A percentile compares a stretch with the other conserved stretches of the same genome.
Evolutionary conservation across 64 coral and sea anemone species (phyloP).

Genomic region (Montipora sp.): DNA sequence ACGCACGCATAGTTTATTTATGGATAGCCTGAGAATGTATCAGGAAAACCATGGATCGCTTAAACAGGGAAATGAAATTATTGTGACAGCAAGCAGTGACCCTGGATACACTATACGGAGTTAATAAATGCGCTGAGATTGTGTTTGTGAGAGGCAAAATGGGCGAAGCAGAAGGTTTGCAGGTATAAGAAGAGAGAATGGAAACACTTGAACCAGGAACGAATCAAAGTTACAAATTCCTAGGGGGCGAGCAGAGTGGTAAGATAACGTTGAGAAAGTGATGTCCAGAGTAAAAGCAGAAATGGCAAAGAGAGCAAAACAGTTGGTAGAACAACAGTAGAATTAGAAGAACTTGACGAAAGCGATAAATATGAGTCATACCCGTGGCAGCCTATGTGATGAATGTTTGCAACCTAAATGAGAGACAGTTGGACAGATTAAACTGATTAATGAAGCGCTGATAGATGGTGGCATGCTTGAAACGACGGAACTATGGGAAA

Average conservation of each 20-base stretch:
- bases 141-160: conserved; percentile 45
- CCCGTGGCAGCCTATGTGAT: conserved; percentile 59
- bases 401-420: conserved; percentile 63
- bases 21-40: conserved; percentile 42
- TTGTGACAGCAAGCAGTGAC: conserved; percentile 34
- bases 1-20: conserved; percentile 44
- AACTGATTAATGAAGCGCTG: conserved; percentile 47
- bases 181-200: conserved; percentile 18
- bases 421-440: conserved; percentile 30
- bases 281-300: conserved; percentile 25
- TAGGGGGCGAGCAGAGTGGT: conserved; percentile 22
- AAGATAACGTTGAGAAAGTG: conserved; percentile 3
- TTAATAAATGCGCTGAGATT: neutral
- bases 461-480: conserved; percentile 55
- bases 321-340: neutral
- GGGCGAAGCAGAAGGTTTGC: conserved; percentile 43
- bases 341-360: neutral
- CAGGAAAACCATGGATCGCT: conserved; percentile 19
- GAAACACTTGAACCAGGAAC: conserved; percentile 35
- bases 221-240: conserved; percentile 55
- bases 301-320: conserved; percentile 20
- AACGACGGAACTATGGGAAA: conserved; percentile 45
- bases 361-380: conserved; percentile 54
- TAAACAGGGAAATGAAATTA: conserved; percentile 10
- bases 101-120: conserved; percentile 28